Base-by-base conservation (phyloP, 2,888 invertebrate species). In the Spicauda simplicius region DNA sequence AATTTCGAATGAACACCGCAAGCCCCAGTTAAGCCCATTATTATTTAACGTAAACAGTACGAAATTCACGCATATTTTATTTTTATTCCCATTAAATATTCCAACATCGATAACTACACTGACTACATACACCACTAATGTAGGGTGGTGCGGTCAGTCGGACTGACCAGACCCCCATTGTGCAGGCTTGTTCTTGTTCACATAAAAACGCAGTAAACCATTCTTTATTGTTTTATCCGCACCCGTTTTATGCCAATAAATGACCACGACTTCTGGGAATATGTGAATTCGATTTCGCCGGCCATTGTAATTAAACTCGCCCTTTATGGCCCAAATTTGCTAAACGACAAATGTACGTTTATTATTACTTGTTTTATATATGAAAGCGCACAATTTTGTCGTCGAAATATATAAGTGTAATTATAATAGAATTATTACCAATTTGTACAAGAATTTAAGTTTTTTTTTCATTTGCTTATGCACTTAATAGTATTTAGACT, bases 221-320 rank as follows among this genome's bases (percentile, higher is more conserved):
- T 91, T 91, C 91, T 92, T 92, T 92, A 93, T 93, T 92, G 91
- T 93, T 92, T 91, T 87, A 92, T 90, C 86, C 87, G 81, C 83
- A 80, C 78, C 80, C 78, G 80, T 78, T 82, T 79, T 80, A 74
- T 76, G 77, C 88, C 88, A 86, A 90, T 91, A 91, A 91, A 90
- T 87, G 91, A 89, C 86, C 87, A 80, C 84, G 83, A 78, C 86
- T 86, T 86, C 86, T 90, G 90, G 90, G 88, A 90, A 90, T 88
- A 79, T 77, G 74, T 82, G 82, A 82, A 83, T 84, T 84, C 84
- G 84, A 87, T 84, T 85, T 81, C 74, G 76, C 77, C 76, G 64
- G 71, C 69, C 61, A 79, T 83, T 82, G 79, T 84, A 86, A 90
- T 88, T 86, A 88, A 86, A 86, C 74, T 78, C 76, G 72, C 78